These are phyloP conservation scores for Todus mexicanus DNA, from an alignment of 2,797 vertebrate species.

Conservation along the genomic window DNA sequence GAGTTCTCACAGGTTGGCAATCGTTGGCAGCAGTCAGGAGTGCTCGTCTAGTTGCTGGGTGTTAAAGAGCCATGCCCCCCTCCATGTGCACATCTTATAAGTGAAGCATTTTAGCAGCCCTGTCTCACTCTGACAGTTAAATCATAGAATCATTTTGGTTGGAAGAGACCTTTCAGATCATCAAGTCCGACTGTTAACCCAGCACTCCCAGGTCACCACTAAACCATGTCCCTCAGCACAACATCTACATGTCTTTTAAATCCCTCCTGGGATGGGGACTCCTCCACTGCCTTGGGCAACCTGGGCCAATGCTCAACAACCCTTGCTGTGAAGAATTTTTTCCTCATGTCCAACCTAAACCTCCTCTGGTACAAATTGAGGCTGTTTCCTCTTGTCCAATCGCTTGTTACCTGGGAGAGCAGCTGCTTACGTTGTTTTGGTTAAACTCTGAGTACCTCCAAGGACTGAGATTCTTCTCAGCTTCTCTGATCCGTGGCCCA, in stretches of 20 bases:
- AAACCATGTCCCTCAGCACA: not conserved
- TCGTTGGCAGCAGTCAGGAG: fast-evolving
- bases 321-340: not conserved
- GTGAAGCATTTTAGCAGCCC: not conserved
- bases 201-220: not conserved
- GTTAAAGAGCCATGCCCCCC: not conserved
- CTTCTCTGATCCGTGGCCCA: not conserved
- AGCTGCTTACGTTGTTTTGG: fast-evolving
- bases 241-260: not conserved
- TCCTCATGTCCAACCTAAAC: not conserved
- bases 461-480: not conserved
- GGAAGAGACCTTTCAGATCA: not conserved
- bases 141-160: not conserved
- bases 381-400: not conserved
- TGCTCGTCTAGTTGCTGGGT: not conserved
- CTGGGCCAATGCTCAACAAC: not conserved
- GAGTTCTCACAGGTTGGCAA: not conserved
- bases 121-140: not conserved
- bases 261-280: too few relatives aligned
- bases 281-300: not conserved
- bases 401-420: too few relatives aligned
- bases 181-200: not conserved
- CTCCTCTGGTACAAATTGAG: not conserved
- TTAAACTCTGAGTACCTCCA: not conserved
- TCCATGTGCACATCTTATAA: not conserved